Base-by-base conservation (phyloP, 2,888 invertebrate species). In the Hyppa rectilinea region DNA sequence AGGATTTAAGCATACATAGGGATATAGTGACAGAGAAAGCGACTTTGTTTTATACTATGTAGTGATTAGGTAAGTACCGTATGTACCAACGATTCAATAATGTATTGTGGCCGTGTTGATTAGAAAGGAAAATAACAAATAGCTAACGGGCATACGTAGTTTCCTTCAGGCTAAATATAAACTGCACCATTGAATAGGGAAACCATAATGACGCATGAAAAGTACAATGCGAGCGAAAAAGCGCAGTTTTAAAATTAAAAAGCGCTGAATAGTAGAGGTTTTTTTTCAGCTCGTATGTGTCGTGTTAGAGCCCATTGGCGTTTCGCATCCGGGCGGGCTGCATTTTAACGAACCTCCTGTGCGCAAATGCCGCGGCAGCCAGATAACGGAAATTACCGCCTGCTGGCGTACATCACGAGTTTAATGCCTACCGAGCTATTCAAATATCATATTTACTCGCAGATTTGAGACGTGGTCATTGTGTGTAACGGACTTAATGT, bases 381-480 rank as follows among this genome's bases (percentile, higher is more conserved):
- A 90, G 92, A 92, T 92, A 92, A 90, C 93, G 92, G 92, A 92
- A 92, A 93, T 92, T 91, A 92, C 92, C 87, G 88, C 87, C 90
- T 88, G 88, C 89, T 87, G 84, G 79, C 81, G 82, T 81, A 85
- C 84, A 86, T 80, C 77, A 76, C 77, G 73, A 74, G 81, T 80
- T 81, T 86, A 86, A 86, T 87, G 84, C 82, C 78, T 78, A 80
- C 84, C 78, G 75, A 79, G n/a, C 83, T 85, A 88, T 87, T 89
- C 87, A 88, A 88, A 91, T 88, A 83, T 87, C 70, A 86, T 89
- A 90, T 88, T 89, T 87, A 87, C 78, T 83, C 78, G 74, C 80
- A 82, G 75, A 83, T 81, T 80, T 75, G 69, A 78, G 77, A 80
- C 62, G 72, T 60, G 78, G 75, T 67, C 75, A 82, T 73, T 83